Percentiles rank a stretch among this genome's conserved stretches.
phyloP scores from a whole-genome alignment of 2,888 invertebrate species.

The Labia minor region DNA sequence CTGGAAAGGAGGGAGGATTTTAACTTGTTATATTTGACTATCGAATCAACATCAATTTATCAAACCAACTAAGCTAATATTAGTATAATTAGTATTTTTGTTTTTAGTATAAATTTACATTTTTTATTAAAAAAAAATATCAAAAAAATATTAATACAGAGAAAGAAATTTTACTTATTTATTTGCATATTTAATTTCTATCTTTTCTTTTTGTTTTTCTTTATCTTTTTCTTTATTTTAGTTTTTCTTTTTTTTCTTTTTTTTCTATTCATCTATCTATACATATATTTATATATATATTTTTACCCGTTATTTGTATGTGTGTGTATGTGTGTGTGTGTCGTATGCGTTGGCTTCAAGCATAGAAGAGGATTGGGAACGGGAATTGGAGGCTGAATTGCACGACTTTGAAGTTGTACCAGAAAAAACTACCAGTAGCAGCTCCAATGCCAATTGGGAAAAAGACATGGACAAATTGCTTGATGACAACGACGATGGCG shows the following conservation, averaged over 20 bases:
- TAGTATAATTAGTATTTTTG: too few species aligned
- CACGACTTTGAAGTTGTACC: conserved; percentile 88
- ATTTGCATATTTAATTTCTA: too few species aligned
- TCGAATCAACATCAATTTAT: too few species aligned
- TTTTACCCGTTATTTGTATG: conserved; percentile 24
- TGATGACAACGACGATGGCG: not conserved
- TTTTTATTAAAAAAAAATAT: too few species aligned
- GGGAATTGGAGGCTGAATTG: conserved; percentile 86
- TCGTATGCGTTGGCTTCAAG: conserved; percentile 1
- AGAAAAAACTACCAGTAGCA: conserved; percentile 31
- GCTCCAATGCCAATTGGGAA: not conserved
- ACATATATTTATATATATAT: not conserved
- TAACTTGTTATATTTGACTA: too few species aligned
- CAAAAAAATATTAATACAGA: too few species aligned
- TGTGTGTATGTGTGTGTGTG: not conserved
- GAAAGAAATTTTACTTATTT: too few species aligned
- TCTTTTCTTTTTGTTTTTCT: too few species aligned
- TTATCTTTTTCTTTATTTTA: too few species aligned
- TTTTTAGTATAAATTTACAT: too few species aligned
- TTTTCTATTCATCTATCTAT: conserved; percentile 30
- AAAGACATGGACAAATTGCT: not conserved
- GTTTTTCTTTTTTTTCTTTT: conserved; percentile 28
- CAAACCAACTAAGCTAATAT: too few species aligned
- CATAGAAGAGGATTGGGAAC: conserved; percentile 85
- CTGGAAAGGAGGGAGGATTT: too few species aligned